phyloP scores from a whole-genome alignment of 1,140 invertebrate species.

The Drosophila ogumai region DNA sequence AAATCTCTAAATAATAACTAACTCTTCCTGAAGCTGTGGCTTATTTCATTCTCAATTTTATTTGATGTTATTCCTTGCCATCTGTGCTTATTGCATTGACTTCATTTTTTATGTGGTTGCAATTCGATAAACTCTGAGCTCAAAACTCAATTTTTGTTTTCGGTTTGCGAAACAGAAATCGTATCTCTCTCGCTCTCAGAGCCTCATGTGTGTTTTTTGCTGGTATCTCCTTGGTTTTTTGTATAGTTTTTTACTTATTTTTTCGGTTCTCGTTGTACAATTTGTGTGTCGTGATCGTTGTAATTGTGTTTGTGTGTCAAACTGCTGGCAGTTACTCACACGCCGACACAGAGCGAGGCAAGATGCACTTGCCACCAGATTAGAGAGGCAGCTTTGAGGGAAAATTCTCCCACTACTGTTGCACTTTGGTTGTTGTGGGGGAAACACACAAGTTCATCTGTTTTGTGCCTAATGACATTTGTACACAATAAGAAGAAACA shows the following conservation, averaged over 20 bases:
- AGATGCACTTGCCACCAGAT: slow-evolving; percentile 65
- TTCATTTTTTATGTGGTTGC: slow-evolving; percentile 13
- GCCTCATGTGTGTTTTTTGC: slow-evolving; percentile 5
- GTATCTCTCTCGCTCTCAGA: slow-evolving; percentile 2
- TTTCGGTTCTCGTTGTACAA: slow-evolving; percentile 24
- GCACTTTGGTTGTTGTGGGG: slow-evolving; percentile 18
- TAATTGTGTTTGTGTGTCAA: slow-evolving; percentile 82
- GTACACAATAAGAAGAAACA: slow-evolving; percentile 58
- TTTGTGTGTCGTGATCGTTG: slow-evolving; percentile 51
- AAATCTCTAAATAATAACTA: not conserved
- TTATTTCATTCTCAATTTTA: slow-evolving; percentile 10
- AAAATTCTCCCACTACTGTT: slow-evolving; percentile 37
- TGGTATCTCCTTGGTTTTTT: slow-evolving; percentile 4
- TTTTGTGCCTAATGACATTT: slow-evolving; percentile 77
- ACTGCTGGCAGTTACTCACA: slow-evolving; percentile 67
- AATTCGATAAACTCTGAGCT: slow-evolving; percentile 37
- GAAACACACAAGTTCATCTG: slow-evolving; percentile 37
- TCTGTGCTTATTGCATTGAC: slow-evolving; percentile 38
- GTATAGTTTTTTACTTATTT: slow-evolving; percentile 1
- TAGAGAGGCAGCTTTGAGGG: slow-evolving; percentile 33
- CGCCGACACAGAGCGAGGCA: slow-evolving; percentile 28
- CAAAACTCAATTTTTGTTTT: slow-evolving; percentile 40
- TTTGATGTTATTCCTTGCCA: slow-evolving; percentile 16
- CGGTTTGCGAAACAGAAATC: slow-evolving; percentile 16
- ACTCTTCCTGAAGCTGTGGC: not conserved